A percentile compares a stretch with the other conserved stretches of the same genome.
These are phyloP conservation scores for Gracilinanus agilis DNA, from an alignment of 2,113 vertebrate species.

Conservation along the genomic window DNA sequence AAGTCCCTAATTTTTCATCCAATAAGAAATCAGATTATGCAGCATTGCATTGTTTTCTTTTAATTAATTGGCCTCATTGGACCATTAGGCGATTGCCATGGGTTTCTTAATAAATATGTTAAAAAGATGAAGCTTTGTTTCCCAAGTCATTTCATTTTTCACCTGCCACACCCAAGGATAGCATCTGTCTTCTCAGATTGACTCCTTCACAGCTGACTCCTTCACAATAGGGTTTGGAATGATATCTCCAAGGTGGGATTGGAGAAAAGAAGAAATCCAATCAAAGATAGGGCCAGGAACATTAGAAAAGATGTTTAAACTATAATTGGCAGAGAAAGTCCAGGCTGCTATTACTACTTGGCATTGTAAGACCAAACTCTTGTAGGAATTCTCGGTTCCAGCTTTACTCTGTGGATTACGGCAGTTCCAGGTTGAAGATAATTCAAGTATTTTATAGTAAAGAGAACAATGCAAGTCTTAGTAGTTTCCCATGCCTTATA, in stretches of 20 bases:
- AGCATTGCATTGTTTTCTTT: no score
- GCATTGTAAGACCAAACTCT: not conserved
- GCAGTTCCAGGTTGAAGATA: not conserved
- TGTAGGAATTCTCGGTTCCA: not conserved
- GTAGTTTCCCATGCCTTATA: not conserved
- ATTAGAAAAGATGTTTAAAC: not conserved
- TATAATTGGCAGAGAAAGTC: not conserved
- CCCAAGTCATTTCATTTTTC: no score
- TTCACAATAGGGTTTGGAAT: not conserved
- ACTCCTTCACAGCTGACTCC: no score
- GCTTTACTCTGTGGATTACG: not conserved
- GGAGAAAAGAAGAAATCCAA: not conserved
- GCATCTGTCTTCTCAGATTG: not conserved
- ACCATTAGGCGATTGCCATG: no score
- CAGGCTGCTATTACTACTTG: not conserved
- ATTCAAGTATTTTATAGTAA: not conserved
- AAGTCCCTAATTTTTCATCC: no score
- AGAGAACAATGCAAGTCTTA: not conserved
- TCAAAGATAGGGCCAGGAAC: not conserved
- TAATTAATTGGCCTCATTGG: no score
- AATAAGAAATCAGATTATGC: no score
- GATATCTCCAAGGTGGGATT: not conserved
- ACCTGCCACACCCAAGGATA: not conserved
- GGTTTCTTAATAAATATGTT: no score
- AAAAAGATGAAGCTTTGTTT: no score